Evolutionary conservation across 2,888 invertebrate genomes (phyloP), one percentile per base, ranked within the genome.

Genomic region (Papilio gigon): DNA sequence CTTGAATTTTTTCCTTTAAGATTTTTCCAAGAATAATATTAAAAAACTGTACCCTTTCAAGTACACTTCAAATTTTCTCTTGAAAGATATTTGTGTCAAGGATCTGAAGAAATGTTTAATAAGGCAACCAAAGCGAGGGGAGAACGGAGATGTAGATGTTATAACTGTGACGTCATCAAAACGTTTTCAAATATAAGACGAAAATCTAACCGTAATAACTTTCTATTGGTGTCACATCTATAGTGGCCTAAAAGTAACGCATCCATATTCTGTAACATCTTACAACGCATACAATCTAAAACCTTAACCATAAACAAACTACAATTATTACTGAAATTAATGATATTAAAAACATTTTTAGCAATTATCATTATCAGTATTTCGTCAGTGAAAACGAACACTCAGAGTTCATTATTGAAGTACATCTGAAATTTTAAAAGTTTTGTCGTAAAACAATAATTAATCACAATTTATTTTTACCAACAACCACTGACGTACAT

Each of bases 81-180:
- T 20, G 6, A 33, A 33, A 20, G 58, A 65, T 44, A 65, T 22
- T 65, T 30, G 42, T 42, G 65, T 65, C 42, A 65, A 65, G 58
- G 20, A 30, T 65, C 40, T 6, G 1, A 8, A 12, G 17, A 40
- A 65, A 50, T 30, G 17, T 56, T 56, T 17, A 56, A 56, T 56
- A 56, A 56, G 30, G 30, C 30, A 53, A n/a, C 14, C n/a, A 53
- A 8, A 50, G n/a, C 25, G 6, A 27, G 53, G 17, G 53, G 53
- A 56, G 30, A 30, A 30, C 30, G 4, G 25, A 50, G 27, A 44
- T 47, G 9, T 44, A 30, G 27, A 12, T 27, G 12, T 17, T 50
- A 5, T 14, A 12, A 17, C 37, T 11, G 11, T 17, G 17, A 42
- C 40, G 40, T n/a, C 42, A 42, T 42, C 2, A 17, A 42, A 42